phyloP scores from a whole-genome alignment of 2,113 vertebrate genomes.

The Mohoua ochrocephala region DNA sequence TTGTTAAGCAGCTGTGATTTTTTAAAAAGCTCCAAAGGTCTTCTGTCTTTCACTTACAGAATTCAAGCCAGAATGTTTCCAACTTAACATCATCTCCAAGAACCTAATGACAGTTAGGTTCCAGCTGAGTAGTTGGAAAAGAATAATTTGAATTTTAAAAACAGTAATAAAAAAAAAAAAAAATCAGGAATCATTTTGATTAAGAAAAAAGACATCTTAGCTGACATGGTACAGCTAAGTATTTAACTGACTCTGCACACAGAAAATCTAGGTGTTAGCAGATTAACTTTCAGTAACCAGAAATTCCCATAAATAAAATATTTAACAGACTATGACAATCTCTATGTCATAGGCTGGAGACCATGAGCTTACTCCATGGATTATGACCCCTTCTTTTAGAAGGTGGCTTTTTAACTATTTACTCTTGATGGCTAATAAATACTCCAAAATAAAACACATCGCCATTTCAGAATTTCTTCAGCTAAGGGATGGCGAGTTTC shows the following conservation, averaged over 20 bases:
- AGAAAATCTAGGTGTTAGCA: background rate
- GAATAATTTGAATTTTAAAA: background rate
- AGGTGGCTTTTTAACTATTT: background rate
- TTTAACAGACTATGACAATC: background rate
- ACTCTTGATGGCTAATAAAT: background rate
- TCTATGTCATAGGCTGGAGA: background rate
- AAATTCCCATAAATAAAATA: background rate
- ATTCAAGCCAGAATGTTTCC: background rate
- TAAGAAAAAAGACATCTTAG: background rate
- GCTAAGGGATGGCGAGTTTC: background rate
- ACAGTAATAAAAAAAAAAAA: background rate
- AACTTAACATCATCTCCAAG: background rate
- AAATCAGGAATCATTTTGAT: background rate
- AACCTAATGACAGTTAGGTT: fast-evolving
- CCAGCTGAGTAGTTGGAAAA: background rate
- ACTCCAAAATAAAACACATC: background rate
- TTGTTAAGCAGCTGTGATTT: background rate
- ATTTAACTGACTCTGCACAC: background rate
- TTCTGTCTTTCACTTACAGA: background rate
- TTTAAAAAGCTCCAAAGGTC: background rate
- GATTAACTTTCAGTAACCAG: background rate
- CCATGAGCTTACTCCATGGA: background rate
- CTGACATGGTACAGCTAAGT: background rate
- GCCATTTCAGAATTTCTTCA: background rate
- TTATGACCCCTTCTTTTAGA: background rate